phyloP scores from a whole-genome alignment of 2,797 vertebrate genomes.

The Enteromius trimaculatus region DNA sequence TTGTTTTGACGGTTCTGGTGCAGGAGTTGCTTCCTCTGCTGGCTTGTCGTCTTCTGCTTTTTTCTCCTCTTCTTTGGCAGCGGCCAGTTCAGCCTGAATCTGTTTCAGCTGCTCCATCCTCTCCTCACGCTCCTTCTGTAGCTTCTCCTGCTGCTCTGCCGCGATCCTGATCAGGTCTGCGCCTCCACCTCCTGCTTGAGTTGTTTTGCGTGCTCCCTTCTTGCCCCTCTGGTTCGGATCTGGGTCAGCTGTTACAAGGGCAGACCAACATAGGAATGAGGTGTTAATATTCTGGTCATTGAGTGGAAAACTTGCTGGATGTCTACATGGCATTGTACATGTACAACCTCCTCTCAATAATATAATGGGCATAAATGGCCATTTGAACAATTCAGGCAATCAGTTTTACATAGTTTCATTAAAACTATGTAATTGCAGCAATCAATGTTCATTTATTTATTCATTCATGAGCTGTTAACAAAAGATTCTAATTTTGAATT shows the following conservation, averaged over 20 bases:
- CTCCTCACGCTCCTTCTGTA: slow-evolving; percentile 69
- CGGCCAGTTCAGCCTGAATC: slow-evolving; percentile 33
- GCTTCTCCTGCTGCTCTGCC: slow-evolving; percentile 72
- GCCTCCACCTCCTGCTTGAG: slow-evolving; percentile 73
- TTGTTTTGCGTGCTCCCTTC: slow-evolving; percentile 78
- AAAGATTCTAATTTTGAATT: neutral
- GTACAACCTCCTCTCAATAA: neutral
- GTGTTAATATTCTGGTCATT: slow-evolving; percentile 47
- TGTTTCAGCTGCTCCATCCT: slow-evolving; percentile 63
- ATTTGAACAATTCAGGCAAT: neutral
- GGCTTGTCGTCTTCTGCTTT: neutral
- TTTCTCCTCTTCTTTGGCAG: slow-evolving; percentile 7
- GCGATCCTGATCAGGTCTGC: slow-evolving; percentile 71
- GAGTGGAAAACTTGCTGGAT: slow-evolving; percentile 28
- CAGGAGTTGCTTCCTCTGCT: slow-evolving; percentile 25
- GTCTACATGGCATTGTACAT: neutral
- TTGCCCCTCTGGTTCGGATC: slow-evolving; percentile 70
- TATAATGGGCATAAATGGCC: neutral
- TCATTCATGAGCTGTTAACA: neutral
- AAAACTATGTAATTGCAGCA: neutral
- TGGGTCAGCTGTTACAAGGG: slow-evolving; percentile 68
- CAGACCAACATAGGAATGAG: slow-evolving; percentile 38
- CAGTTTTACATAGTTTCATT: too few relatives aligned
- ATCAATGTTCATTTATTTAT: neutral
- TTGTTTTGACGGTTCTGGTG: neutral